Base-by-base conservation (phyloP, 2,888 invertebrate genomes). In the Tachina fera region DNA sequence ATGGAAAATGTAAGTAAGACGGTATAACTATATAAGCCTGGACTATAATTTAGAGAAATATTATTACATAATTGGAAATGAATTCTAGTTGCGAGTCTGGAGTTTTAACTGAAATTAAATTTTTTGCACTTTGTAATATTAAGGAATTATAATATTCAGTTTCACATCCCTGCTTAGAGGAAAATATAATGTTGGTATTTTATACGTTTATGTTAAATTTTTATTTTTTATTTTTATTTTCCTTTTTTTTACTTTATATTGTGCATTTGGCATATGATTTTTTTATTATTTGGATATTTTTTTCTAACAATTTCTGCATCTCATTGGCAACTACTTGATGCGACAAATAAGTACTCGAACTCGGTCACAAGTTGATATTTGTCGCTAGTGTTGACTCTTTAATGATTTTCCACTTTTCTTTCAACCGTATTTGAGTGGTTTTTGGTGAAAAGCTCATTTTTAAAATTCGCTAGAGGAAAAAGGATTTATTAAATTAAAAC, bases 331-430 rank as follows among this genome's bases (percentile, higher is more conserved):
- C 71, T 67, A 72, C 84, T 84, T 84, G 81, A 76, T 84, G 84
- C 76, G 84, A 81, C 84, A 84, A 84, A 80, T 84, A 80, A 80
- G 84, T 71, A 80, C 84, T 84, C 70, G 75, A 79, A 79, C 56
- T 72, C 72, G 60, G 77, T 77, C 77, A 67, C 65, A 72, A 77
- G 77, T 77, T 83, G 77, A 65, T 72, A 72, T 83, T 72, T 83
- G 83, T 77, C 65, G 71, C 51, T 77, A 72, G 77, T 83, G 83
- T 77, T 83, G 83, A 77, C 83, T 72, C 51, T 83, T 83, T 77
- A 77, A 83, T 83, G 83, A 83, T 72, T 77, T 83, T 31, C 77
- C 77, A 83, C 83, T 77, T 67, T 70, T 77, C 45, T 60, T 77
- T 71, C 65, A 76, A 83, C 70, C 71, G 16, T 83, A 77, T 76